Base-by-base conservation (phyloP, 2,113 vertebrate species). In the Malurus melanocephalus region DNA sequence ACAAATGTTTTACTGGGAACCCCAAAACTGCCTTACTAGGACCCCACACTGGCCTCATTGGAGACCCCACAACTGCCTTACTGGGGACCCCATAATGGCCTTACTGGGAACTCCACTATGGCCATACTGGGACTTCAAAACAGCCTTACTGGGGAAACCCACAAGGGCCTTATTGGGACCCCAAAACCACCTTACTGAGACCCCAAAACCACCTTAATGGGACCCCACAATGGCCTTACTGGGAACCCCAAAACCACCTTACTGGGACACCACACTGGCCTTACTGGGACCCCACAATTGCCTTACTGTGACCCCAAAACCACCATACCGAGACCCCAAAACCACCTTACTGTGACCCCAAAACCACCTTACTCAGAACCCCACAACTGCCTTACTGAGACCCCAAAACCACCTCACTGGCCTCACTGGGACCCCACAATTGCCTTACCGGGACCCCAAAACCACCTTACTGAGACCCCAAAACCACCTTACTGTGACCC, bases 1-100 rank as follows among this genome's bases (percentile, higher is more conserved):
- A 7, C 1, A 3, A 9, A 0, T 1, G 18, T 51, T 95, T 97
- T 98, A 99, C 98, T n/a, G 51, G 52, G 23, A 26, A 6, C 18
- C 18, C 30, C 32, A n/a, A 11, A n/a, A 20, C 14, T 13, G 52
- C 16, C 10, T 30, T 18, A 23, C 42, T 64, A 24, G 10, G 11
- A 30, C 4, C 13, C 38, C 11, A 55, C 2, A 45, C 3, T 0
- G 0, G 28, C 12, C 38, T 15, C 15, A 43, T 11, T 53, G 49
- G 30, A 26, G 30, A 19, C 14, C 8, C 3, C 21, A 42, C 1
- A 71, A 4, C 0, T 0, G 20, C 18, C 13, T 51, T 16, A 51
- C 13, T 61, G 46, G 22, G 4, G 1, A 32, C 5, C 2, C 6
- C 28, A 53, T 1, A 32, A 2, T 4, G 3, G 28, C 16, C 49